Evolutionary conservation across 2,797 vertebrate species (phyloP).

Genomic region (Cossypha dichroa): DNA sequence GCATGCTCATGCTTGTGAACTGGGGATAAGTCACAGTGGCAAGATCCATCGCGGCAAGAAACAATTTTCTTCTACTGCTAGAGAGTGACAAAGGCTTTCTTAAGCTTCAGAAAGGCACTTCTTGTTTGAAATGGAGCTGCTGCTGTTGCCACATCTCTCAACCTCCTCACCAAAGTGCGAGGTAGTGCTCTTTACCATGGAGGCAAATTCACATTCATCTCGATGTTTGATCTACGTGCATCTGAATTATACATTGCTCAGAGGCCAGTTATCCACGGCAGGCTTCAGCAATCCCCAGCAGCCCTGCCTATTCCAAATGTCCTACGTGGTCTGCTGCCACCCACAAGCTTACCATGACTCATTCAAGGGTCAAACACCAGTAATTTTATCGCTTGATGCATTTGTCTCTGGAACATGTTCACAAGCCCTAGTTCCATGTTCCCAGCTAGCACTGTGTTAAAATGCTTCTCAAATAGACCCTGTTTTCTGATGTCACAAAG

Average conservation of each 20-base stretch:
- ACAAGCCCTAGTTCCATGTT: not conserved
- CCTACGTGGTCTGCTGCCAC: not conserved
- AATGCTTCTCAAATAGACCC: not conserved
- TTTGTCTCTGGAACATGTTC: not conserved
- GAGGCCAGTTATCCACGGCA: not conserved
- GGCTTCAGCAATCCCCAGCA: not conserved
- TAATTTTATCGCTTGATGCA: not conserved
- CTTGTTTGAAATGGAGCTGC: not conserved
- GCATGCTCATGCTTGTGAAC: not conserved
- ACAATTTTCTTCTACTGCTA: not conserved
- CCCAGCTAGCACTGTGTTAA: not conserved
- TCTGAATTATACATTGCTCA: not conserved
- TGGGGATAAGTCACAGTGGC: not conserved
- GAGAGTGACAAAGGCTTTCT: not conserved
- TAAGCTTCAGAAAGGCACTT: not conserved
- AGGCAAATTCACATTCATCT: not conserved
- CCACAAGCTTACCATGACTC: not conserved
- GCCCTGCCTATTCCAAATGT: not conserved
- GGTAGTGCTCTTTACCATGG: not conserved
- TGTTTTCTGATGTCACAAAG: not conserved
- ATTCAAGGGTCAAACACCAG: not conserved
- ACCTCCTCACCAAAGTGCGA: not conserved
- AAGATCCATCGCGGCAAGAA: not conserved
- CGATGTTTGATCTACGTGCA: not conserved
- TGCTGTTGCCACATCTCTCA: not conserved